These are phyloP conservation scores for Bombyx huttoni DNA, from an alignment of 2,888 invertebrate species.

Conservation along the genomic window DNA sequence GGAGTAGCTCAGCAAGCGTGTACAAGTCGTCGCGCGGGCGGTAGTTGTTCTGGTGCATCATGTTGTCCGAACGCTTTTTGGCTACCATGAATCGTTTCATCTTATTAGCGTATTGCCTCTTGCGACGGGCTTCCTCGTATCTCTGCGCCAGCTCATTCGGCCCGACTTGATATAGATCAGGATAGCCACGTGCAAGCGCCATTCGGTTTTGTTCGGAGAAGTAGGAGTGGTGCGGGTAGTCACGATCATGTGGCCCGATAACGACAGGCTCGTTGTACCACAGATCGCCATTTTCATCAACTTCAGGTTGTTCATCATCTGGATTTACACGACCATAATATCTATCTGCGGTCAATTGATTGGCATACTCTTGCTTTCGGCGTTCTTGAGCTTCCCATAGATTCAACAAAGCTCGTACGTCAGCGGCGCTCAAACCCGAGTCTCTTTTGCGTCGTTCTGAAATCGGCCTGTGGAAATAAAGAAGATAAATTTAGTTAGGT, in stretches of 20 bases:
- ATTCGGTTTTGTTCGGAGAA: slow-evolving; percentile 64
- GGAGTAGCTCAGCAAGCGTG: slow-evolving; percentile 72
- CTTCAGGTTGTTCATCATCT: slow-evolving; percentile 64
- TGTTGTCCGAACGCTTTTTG: slow-evolving; percentile 62
- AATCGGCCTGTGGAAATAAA: slow-evolving; percentile 35
- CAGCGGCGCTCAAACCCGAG: slow-evolving; percentile 74
- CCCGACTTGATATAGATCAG: slow-evolving; percentile 55
- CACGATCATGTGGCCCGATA: slow-evolving; percentile 51
- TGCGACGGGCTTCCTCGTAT: slow-evolving; percentile 62
- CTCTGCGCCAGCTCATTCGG: slow-evolving; percentile 55
- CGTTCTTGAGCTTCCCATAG: slow-evolving; percentile 75
- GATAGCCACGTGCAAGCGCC: slow-evolving; percentile 47
- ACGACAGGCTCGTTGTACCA: slow-evolving; percentile 74
- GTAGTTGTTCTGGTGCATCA: slow-evolving; percentile 55
- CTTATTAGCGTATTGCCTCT: slow-evolving; percentile 61
- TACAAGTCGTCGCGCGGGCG: slow-evolving; percentile 72
- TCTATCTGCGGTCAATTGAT: slow-evolving; percentile 51
- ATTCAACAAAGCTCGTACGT: slow-evolving; percentile 72
- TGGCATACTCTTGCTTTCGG: slow-evolving; percentile 62
- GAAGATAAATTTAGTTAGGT: not conserved
- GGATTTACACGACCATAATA: slow-evolving; percentile 51
- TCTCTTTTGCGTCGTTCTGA: slow-evolving; percentile 73
- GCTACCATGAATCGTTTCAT: slow-evolving; percentile 76
- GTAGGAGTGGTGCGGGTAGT: slow-evolving; percentile 54
- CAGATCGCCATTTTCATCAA: slow-evolving; percentile 67